Base-by-base conservation (phyloP, 1,140 invertebrate genomes). In the Drosophila bocki region DNA sequence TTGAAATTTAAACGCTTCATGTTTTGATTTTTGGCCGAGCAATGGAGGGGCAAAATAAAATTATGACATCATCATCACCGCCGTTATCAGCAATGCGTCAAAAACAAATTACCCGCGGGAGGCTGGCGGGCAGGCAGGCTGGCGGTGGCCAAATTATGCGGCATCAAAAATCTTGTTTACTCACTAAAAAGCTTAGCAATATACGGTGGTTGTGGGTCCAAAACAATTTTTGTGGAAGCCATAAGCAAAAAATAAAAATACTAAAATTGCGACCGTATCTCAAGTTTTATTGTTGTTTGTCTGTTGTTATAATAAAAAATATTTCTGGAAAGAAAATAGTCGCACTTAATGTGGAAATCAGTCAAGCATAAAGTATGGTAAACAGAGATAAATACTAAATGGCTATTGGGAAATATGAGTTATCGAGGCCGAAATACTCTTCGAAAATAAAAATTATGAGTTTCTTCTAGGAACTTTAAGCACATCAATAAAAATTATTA, bases 331-430 rank as follows among this genome's bases (percentile, higher is more conserved):
- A 67, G 78, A 75, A 77, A 77, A 51, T 74, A 53, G 39, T 72
- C 47, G 22, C 67, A 75, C 68, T 81, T 84, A 87, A 87, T 88
- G 80, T 72, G 82, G 80, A 88, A 70, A 88, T 87, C 84, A 88
- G 68, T 87, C 77, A 80, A 84, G 84, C 84, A 87, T 80, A 87
- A 87, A 84, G 68, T 88, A 78, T 80, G 76, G 82, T 84, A 88
- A 87, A 83, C 60, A 87, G 71, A 87, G 71, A 87, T 83, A 87
- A 87, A 87, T 83, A 65, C 76, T 47, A 74, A 83, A 87, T 88
- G 63, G 58, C 69, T 76, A 68, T 77, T 79, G 58, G 32, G 48
- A 45, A 70, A 70, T 71, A 45, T 64, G 41, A 78, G 39, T 47
- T 53, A 48, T 58, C 33, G 19, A 37, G 6, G 8, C 19, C 17